A percentile compares a stretch with the other conserved stretches of the same genome.
These are phyloP conservation scores for Scartelaos histophorus DNA, from an alignment of 2,113 vertebrate species.

Conservation along the genomic window DNA sequence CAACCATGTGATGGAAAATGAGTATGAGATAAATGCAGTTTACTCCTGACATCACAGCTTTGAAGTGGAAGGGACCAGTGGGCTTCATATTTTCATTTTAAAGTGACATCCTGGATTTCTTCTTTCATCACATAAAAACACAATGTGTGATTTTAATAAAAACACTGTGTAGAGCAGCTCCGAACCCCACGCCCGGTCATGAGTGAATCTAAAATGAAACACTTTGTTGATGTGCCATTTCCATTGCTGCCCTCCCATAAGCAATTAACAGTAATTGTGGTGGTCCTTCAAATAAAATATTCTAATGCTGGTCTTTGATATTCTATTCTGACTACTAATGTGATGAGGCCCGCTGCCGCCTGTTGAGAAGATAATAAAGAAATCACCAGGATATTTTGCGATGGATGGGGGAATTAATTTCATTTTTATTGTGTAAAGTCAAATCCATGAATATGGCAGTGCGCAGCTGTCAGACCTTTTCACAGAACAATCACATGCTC, in stretches of 20 bases:
- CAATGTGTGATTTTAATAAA: background rate
- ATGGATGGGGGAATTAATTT: constrained; percentile 18
- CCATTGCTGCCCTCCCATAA: constrained; percentile 48
- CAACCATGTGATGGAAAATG: no score
- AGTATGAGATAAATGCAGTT: no score
- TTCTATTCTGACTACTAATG: constrained; percentile 59
- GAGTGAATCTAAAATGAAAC: constrained; percentile 21
- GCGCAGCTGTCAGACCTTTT: constrained; percentile 1
- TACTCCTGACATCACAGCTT: no score
- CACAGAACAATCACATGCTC: background rate
- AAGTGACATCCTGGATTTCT: background rate
- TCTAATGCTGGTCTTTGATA: constrained; percentile 63
- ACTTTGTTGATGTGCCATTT: constrained; percentile 49
- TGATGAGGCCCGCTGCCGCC: constrained; percentile 34
- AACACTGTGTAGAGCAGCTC: background rate
- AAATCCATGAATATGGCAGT: constrained; percentile 3
- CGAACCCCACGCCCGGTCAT: background rate
- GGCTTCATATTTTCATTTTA: no score
- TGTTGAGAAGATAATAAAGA: constrained; percentile 13
- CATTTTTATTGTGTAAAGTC: constrained; percentile 9
- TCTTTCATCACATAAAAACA: background rate
- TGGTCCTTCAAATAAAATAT: constrained; percentile 60
- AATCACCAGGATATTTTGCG: constrained; percentile 22
- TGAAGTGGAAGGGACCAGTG: no score
- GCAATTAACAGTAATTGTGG: constrained; percentile 74